These are phyloP conservation scores for Hypsopygia costalis DNA, from an alignment of 2,888 invertebrate species.

Conservation along the genomic window DNA sequence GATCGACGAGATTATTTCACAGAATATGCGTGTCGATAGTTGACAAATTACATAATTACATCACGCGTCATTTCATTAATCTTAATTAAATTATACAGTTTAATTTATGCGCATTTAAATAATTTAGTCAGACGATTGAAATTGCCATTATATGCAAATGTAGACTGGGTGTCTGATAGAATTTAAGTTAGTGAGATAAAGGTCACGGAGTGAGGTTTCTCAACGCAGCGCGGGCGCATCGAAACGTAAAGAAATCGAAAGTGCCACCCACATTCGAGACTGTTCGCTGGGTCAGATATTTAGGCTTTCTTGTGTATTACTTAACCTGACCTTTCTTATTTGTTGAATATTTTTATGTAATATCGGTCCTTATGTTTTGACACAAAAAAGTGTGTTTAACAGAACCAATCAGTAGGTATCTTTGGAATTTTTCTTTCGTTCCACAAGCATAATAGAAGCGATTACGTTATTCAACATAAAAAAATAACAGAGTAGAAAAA, in stretches of 20 bases:
- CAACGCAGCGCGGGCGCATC: slow-evolving; percentile 35
- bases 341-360: slow-evolving; percentile 40
- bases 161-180: slow-evolving; percentile 16
- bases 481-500: too few species aligned
- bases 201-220: slow-evolving; percentile 44
- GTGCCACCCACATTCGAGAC: slow-evolving; percentile 43
- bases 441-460: too few species aligned
- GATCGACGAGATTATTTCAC: not conserved
- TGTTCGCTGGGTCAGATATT: slow-evolving; percentile 46
- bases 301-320: slow-evolving; percentile 59
- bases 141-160: slow-evolving; percentile 25
- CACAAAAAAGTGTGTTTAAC: too few species aligned
- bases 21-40: not conserved
- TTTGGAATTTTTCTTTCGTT: too few species aligned
- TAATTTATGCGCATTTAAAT: not conserved
- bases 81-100: not conserved
- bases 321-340: slow-evolving; percentile 50
- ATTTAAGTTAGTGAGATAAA: slow-evolving; percentile 33
- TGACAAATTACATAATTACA: not conserved
- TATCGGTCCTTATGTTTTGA: too few species aligned
- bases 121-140: slow-evolving; percentile 13
- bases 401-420: too few species aligned
- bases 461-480: too few species aligned
- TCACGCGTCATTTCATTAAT: not conserved
- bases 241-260: slow-evolving; percentile 53